These are phyloP conservation scores for Cerastis rubricosa DNA, from an alignment of 2,888 invertebrate genomes.

Conservation along the genomic window DNA sequence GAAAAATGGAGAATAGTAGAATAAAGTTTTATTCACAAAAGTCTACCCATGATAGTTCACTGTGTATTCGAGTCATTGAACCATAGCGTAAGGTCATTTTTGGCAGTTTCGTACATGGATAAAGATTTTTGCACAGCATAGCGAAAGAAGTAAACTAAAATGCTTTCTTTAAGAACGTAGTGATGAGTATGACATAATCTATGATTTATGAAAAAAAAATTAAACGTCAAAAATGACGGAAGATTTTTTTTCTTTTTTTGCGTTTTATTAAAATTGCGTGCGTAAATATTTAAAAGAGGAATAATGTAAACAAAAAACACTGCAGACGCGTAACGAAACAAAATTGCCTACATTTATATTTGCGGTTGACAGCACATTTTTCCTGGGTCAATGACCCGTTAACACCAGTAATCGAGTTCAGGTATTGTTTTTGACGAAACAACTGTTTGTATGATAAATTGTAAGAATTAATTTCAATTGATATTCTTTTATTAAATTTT, in stretches of 20 bases:
- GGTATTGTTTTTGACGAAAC: constrained; percentile 56
- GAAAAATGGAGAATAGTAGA: neutral
- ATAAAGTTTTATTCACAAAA: neutral
- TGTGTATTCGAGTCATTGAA: constrained; percentile 38
- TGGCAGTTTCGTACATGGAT: constrained; percentile 1
- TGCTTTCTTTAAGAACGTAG: neutral
- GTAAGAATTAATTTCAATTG: neutral
- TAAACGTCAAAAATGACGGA: neutral
- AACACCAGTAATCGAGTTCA: constrained; percentile 69
- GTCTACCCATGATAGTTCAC: constrained; percentile 11
- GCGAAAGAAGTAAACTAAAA: neutral
- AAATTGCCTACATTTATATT: constrained; percentile 68
- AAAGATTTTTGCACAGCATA: constrained; percentile 3
- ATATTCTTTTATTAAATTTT: neutral
- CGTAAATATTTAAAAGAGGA: constrained; percentile 34
- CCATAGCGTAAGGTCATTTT: constrained; percentile 38
- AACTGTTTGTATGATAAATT: constrained; percentile 16
- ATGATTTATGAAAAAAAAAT: neutral
- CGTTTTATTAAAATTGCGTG: neutral
- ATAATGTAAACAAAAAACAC: constrained; percentile 56
- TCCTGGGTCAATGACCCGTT: constrained; percentile 85
- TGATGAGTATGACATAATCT: neutral
- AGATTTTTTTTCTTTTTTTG: neutral
- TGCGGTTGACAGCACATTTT: constrained; percentile 81
- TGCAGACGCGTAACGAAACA: constrained; percentile 58